Percentiles rank a stretch among this genome's conserved stretches.
phyloP scores from a whole-genome alignment of 2,888 invertebrate genomes.

The Bhutanitis thaidina region DNA sequence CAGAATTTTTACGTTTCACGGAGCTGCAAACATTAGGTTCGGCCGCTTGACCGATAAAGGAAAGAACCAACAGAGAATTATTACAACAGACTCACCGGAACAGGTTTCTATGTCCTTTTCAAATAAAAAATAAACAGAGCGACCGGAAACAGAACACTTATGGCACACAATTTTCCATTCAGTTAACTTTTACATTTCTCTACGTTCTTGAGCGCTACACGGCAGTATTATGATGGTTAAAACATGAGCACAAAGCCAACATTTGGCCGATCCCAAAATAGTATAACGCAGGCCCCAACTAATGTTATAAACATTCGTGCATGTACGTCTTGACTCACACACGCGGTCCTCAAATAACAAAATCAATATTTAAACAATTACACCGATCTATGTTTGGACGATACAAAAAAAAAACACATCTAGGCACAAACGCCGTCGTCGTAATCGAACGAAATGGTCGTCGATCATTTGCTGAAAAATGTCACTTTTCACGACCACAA shows the following conservation, averaged over 20 bases:
- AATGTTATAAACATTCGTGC: slow-evolving; percentile 72
- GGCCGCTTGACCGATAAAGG: slow-evolving; percentile 53
- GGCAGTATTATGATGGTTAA: slow-evolving; percentile 46
- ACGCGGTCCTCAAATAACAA: slow-evolving; percentile 45
- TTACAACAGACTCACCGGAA: slow-evolving; percentile 14
- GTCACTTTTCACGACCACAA: slow-evolving; percentile 61
- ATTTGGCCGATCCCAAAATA: slow-evolving; percentile 75
- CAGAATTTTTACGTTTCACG: slow-evolving; percentile 33
- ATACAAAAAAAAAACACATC: slow-evolving; percentile 23
- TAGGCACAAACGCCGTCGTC: slow-evolving; percentile 23
- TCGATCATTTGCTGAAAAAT: slow-evolving; percentile 63
- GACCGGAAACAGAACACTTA: slow-evolving; percentile 23
- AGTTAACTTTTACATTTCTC: slow-evolving; percentile 29
- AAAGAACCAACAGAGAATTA: slow-evolving; percentile 10
- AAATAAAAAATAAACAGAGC: slow-evolving; percentile 24
- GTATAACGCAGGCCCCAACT: slow-evolving; percentile 69
- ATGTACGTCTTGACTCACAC: slow-evolving; percentile 50
- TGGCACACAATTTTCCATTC: slow-evolving; percentile 18
- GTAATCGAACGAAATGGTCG: slow-evolving; percentile 51
- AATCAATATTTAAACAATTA: slow-evolving; percentile 69
- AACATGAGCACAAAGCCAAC: slow-evolving; percentile 61
- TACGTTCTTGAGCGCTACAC: slow-evolving; percentile 31
- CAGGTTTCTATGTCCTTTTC: slow-evolving; percentile 12
- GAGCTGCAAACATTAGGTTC: slow-evolving; percentile 44
- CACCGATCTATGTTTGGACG: slow-evolving; percentile 35